A percentile compares a stretch with the other conserved stretches of the same genome.
Conservation (phyloP, 2,113 vertebrate genomes). For the Callipepla californica region DNA sequence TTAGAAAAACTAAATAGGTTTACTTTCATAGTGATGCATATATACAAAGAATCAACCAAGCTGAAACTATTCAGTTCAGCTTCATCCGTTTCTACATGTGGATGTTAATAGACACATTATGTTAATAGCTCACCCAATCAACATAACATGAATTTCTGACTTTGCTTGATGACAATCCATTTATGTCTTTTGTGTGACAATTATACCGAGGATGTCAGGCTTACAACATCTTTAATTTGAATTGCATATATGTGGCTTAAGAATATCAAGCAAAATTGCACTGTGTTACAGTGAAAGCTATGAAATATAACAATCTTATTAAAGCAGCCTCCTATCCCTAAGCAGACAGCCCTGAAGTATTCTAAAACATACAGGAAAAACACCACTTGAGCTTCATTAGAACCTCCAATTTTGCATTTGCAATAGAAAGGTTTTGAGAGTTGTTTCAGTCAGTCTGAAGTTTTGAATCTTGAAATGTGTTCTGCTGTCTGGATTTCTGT, state of each 20-base stretch:
- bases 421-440: not conserved
- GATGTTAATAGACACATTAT: slow-evolving; percentile 23
- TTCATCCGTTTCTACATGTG: not conserved
- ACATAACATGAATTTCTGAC: not conserved
- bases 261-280: not conserved
- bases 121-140: slow-evolving; percentile 10
- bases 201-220: slow-evolving; percentile 1
- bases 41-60: not conserved
- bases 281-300: not conserved
- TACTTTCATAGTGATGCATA: not conserved
- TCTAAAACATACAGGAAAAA: not conserved
- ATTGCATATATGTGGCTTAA: not conserved
- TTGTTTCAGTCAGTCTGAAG: not conserved
- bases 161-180: slow-evolving; percentile 17
- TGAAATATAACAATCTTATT: slow-evolving; percentile 9
- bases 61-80: not conserved
- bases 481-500: not conserved
- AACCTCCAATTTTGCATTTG: not conserved
- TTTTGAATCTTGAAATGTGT: not conserved
- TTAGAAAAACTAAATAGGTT: not conserved
- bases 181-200: not conserved
- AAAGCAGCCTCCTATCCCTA: not conserved
- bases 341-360: not conserved
- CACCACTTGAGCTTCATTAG: not conserved
- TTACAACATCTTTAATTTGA: not conserved